Percentiles rank a stretch among this genome's conserved stretches.
Conservation (phyloP, 2,888 invertebrate genomes). For the Silvanus unidentatus region DNA sequence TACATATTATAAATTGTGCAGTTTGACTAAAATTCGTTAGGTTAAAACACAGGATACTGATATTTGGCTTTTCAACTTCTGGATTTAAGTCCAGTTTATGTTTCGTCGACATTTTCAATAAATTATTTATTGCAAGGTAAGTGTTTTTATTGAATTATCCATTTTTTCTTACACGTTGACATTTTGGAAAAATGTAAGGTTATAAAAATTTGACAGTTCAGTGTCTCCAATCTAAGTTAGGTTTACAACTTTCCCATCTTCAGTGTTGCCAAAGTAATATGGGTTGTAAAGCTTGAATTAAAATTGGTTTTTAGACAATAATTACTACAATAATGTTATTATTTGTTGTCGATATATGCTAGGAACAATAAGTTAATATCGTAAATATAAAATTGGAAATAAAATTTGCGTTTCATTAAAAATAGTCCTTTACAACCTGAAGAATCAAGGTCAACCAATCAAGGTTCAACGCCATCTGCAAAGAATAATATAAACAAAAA, state of each 20-base stretch:
- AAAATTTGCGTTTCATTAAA: too few species aligned
- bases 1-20: conserved; percentile 70
- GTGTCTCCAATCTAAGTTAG: not conserved
- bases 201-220: not conserved
- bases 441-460: conserved; percentile 11
- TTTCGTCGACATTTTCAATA: conserved; percentile 19
- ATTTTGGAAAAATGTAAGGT: conserved; percentile 3
- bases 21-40: conserved; percentile 60
- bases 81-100: conserved; percentile 25
- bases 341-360: too few species aligned
- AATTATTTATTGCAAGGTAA: not conserved
- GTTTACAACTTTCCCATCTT: not conserved
- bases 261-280: not conserved
- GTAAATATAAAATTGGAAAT: too few species aligned
- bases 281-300: too few species aligned
- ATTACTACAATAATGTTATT: too few species aligned
- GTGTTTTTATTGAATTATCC: not conserved
- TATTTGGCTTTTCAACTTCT: conserved; percentile 43
- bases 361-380: too few species aligned
- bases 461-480: conserved; percentile 38
- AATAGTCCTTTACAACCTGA: too few species aligned
- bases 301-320: too few species aligned
- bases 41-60: conserved; percentile 69
- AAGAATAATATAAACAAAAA: conserved; percentile 36
- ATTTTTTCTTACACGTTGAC: not conserved